Conservation (phyloP, 2,797 vertebrate species). For the Takifugu ocellatus region DNA sequence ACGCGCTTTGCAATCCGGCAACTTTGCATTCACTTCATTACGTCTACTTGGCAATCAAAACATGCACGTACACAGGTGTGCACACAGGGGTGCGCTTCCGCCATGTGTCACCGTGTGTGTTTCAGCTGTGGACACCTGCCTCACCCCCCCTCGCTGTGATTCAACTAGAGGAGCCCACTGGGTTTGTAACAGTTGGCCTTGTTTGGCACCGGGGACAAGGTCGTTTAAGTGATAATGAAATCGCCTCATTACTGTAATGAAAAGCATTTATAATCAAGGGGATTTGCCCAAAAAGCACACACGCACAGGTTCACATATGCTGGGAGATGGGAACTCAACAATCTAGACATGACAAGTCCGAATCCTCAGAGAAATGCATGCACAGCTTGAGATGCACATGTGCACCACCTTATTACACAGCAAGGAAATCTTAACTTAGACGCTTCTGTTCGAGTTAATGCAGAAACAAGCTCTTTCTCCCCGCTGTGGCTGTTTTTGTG, state of each 20-base stretch:
- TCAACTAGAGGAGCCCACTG: constrained; percentile 48
- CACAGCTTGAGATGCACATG: constrained; percentile 2
- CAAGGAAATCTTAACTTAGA: constrained; percentile 39
- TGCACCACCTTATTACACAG: constrained; percentile 54
- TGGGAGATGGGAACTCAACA: constrained; percentile 15
- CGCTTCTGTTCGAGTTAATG: constrained; percentile 35
- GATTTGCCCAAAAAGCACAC: constrained; percentile 51
- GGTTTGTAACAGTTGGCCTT: constrained; percentile 58
- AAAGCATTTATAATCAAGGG: constrained; percentile 67
- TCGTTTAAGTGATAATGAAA: constrained; percentile 76
- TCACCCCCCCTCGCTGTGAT: constrained; percentile 24
- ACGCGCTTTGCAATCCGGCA: background rate
- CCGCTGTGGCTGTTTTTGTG: constrained; percentile 38
- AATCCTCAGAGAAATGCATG: background rate
- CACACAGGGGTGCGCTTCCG: constrained; percentile 21
- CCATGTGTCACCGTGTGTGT: constrained; percentile 35
- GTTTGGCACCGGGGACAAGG: constrained; percentile 71
- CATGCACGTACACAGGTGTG: background rate
- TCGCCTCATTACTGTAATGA: constrained; percentile 77
- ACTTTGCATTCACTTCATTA: constrained; percentile 2
- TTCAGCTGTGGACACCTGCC: constrained; percentile 15
- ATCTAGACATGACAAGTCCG: constrained; percentile 2
- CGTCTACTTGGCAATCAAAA: constrained; percentile 4
- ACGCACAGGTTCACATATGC: constrained; percentile 19
- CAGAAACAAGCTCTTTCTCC: constrained; percentile 27